Percentiles rank a stretch among this genome's conserved stretches.
Conservation (phyloP, 2,113 vertebrate genomes). For the Passer montanus region DNA sequence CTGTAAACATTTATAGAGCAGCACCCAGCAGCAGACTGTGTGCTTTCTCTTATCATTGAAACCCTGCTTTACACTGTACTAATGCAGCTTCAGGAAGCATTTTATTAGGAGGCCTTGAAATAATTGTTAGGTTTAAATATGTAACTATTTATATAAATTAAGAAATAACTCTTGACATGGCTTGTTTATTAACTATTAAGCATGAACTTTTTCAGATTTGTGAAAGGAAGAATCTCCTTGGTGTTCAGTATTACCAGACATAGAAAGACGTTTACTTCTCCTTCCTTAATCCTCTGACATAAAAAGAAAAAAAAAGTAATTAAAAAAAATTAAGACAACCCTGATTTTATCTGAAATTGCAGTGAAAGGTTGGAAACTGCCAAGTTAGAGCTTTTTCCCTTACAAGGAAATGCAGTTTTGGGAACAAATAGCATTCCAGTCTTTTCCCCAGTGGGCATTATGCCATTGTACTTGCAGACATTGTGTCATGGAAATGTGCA, state of each 20-base stretch:
- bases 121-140: background rate
- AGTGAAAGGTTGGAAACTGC: slow-evolving; percentile 26
- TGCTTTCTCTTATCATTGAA: background rate
- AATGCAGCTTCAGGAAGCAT: background rate
- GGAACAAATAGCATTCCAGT: slow-evolving; percentile 61
- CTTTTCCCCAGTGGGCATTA: slow-evolving; percentile 58
- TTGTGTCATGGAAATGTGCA: slow-evolving; percentile 57
- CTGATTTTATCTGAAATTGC: slow-evolving; percentile 29
- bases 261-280: background rate
- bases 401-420: slow-evolving; percentile 52
- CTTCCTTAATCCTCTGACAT: background rate
- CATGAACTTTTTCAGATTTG: background rate
- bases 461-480: slow-evolving; percentile 57
- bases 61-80: background rate
- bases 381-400: slow-evolving; percentile 38
- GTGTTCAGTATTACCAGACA: background rate
- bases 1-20: background rate
- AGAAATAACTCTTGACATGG: background rate
- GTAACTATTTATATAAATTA: background rate
- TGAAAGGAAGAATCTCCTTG: background rate
- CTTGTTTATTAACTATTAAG: background rate
- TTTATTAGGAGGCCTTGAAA: slow-evolving; percentile 8
- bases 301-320: background rate
- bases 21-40: background rate
- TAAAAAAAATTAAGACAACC: background rate